These are phyloP conservation scores for Mormyrus hasselquistii DNA, from an alignment of 2,797 vertebrate genomes.

Conservation along the genomic window DNA sequence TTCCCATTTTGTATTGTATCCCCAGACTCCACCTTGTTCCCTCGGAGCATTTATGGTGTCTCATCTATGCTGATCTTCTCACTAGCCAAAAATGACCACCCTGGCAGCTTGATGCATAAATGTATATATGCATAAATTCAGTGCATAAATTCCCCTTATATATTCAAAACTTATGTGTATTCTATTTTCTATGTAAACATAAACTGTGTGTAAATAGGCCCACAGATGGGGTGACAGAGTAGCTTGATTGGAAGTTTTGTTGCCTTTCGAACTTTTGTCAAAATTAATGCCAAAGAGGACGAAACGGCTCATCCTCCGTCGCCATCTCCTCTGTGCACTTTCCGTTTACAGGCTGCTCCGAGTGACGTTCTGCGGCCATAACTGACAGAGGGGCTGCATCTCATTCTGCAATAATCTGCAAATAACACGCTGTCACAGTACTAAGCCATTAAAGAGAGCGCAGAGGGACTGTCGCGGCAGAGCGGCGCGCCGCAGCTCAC, in stretches of 20 bases:
- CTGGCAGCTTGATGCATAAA: neutral
- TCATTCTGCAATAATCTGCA: slow-evolving; percentile 28
- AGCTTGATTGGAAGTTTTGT: neutral
- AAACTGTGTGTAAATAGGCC: neutral
- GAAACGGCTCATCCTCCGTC: neutral
- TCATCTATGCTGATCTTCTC: neutral
- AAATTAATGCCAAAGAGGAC: neutral
- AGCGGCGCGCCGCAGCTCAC: neutral
- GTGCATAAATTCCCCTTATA: neutral
- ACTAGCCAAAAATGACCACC: neutral
- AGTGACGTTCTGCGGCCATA: neutral
- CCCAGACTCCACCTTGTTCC: neutral
- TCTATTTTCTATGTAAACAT: neutral
- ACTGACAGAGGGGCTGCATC: neutral
- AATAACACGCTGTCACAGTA: slow-evolving; percentile 27
- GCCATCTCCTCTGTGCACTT: neutral
- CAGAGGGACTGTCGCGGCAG: neutral
- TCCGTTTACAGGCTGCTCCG: neutral
- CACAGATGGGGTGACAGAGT: neutral
- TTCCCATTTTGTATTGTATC: neutral
- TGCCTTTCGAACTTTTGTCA: neutral
- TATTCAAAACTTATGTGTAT: neutral
- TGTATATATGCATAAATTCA: neutral
- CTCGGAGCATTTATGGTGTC: neutral
- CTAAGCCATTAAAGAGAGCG: slow-evolving; percentile 24